These are phyloP conservation scores for Metopia argyrocephala DNA, from an alignment of 2,888 invertebrate species.

Conservation along the genomic window DNA sequence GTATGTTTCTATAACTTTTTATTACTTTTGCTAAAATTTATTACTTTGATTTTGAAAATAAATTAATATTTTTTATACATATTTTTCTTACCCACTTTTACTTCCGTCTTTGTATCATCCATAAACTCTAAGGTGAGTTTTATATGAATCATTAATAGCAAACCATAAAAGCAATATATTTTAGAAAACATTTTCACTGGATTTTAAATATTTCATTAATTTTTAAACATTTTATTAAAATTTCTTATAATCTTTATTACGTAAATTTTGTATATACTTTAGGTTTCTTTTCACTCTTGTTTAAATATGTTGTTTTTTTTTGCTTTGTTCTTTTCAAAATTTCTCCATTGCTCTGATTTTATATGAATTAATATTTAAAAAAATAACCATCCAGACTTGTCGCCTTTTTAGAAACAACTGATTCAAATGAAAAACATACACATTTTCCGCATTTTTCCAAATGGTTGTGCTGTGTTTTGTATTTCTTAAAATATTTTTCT, in stretches of 20 bases:
- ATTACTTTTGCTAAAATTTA: background rate
- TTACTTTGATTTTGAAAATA: background rate
- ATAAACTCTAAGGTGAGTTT: slow-evolving; percentile 51
- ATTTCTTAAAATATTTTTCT: background rate
- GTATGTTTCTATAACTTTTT: background rate
- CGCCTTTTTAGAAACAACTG: slow-evolving; percentile 58
- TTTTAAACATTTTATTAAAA: slow-evolving; percentile 3
- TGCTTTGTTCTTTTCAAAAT: slow-evolving; percentile 32
- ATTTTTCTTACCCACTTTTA: slow-evolving; percentile 71
- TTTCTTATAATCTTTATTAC: slow-evolving; percentile 46
- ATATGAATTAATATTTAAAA: slow-evolving; percentile 32
- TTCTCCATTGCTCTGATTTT: slow-evolving; percentile 51
- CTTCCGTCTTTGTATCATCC: slow-evolving; percentile 66
- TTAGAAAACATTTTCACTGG: slow-evolving; percentile 39
- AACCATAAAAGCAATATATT: slow-evolving; percentile 45
- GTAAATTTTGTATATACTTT: slow-evolving; percentile 48
- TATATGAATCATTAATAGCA: slow-evolving; percentile 45
- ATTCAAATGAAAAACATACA: slow-evolving; percentile 40
- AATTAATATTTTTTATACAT: background rate
- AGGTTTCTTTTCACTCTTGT: slow-evolving; percentile 32
- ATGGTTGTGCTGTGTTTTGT: slow-evolving; percentile 19
- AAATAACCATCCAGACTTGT: slow-evolving; percentile 56
- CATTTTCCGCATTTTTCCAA: slow-evolving; percentile 61
- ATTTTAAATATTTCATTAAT: slow-evolving; percentile 13
- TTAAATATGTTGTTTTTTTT: slow-evolving; percentile 7